Base-by-base conservation (phyloP, 1,140 invertebrate species). In the Drosophila yakuba region DNA sequence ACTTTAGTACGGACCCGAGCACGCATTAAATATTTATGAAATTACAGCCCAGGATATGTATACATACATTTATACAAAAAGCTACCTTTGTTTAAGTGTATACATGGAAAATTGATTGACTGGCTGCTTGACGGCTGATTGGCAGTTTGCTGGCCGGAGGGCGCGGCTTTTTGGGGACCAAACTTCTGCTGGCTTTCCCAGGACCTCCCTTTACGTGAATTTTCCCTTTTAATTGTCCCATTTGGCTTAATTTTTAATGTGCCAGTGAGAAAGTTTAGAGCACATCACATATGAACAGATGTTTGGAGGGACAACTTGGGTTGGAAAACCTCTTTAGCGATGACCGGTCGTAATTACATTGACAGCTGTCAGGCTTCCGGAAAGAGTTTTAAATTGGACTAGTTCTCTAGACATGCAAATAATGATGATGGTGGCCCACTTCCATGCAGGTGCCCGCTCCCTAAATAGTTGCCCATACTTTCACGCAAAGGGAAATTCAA, bases 11-110 rank as follows among this genome's bases (percentile, higher is more conserved):
- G 14, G 43, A 20, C 36, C 44, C 59, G 17, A 41, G 51, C 38
- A 7, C 1, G 52, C 66, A 77, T 78, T 57, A 77, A 77, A 78
- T 78, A 78, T 78, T 77, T 78, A 78, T 77, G 74, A 78, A 77
- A 77, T 77, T 60, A 56, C 52, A 57, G 66, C 47, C 36, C 32
- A 28, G 56, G 28, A 47, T 45, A 52, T 45, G 20, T 45, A 45
- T 11, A 17, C 4, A 20, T 28, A 48, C 4, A 20, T 28, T 15
- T 64, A 58, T 67, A 75, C 60, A 15, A 38, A 58, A 41, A 58
- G 36, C 36, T 71, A 32, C 41, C 44, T 55, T 4, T 44, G 52
- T 73, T 67, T 45, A 43, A 20, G 50, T 38, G 50, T 38, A 35
- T 76, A 41, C 39, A 77, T 56, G 41, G 52, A 44, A 61, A 76